phyloP scores from a whole-genome alignment of 2,888 invertebrate genomes.

The Bhutanitis thaidina region DNA sequence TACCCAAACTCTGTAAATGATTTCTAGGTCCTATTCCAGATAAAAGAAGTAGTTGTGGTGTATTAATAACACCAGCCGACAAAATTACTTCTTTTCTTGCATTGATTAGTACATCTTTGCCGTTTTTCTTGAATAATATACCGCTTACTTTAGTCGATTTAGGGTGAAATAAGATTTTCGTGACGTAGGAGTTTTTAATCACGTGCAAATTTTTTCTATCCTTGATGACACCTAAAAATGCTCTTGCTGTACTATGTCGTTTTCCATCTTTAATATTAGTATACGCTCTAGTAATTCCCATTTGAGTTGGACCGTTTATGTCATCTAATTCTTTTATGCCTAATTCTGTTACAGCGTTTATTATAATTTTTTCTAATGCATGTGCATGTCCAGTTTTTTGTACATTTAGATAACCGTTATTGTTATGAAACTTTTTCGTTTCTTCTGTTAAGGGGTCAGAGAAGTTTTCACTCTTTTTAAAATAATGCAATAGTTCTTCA shows the following conservation, averaged over 20 bases:
- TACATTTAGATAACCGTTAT: conserved; percentile 52
- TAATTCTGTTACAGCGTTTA: conserved; percentile 46
- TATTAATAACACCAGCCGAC: conserved; percentile 39
- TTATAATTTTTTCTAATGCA: conserved; percentile 20
- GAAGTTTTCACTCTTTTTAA: conserved; percentile 30
- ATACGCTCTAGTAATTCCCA: conserved; percentile 35
- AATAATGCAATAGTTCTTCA: conserved; percentile 26
- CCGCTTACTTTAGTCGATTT: conserved; percentile 32
- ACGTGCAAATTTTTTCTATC: conserved; percentile 38
- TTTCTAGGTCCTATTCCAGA: conserved; percentile 43
- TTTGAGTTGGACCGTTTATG: conserved; percentile 39
- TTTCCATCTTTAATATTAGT: conserved; percentile 39
- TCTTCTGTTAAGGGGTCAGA: conserved; percentile 17
- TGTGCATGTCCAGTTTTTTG: conserved; percentile 29
- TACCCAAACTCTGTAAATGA: conserved; percentile 35
- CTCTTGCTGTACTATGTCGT: conserved; percentile 60
- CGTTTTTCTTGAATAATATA: conserved; percentile 33
- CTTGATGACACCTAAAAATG: conserved; percentile 39
- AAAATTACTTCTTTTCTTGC: conserved; percentile 40
- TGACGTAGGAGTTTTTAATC: conserved; percentile 33
- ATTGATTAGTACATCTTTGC: conserved; percentile 27
- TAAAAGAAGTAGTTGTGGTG: conserved; percentile 41
- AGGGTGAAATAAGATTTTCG: conserved; percentile 34
- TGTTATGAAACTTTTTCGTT: conserved; percentile 31
- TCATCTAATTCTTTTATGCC: conserved; percentile 46